Conservation (phyloP, 2,797 vertebrate species). For the Furcifer pardalis region DNA sequence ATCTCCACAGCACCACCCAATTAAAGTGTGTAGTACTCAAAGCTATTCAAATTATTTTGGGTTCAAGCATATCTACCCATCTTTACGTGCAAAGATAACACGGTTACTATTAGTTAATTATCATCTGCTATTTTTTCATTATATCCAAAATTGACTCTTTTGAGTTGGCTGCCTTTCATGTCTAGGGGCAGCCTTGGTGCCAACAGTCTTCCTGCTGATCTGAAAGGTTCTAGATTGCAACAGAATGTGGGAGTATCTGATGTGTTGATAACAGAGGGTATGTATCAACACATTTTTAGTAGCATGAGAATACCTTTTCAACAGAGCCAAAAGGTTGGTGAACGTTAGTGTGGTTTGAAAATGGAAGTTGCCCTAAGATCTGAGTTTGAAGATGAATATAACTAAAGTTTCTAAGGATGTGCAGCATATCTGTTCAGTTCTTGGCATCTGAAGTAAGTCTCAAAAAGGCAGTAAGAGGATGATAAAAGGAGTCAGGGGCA, state of each 20-base stretch:
- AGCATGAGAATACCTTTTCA: neutral
- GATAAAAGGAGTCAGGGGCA: neutral
- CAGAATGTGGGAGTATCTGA: neutral
- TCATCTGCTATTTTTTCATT: neutral
- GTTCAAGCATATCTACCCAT: neutral
- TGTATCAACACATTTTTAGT: neutral
- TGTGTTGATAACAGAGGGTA: neutral
- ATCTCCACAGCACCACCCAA: too few relatives aligned
- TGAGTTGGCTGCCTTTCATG: neutral
- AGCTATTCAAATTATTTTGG: neutral
- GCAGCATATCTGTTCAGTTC: neutral
- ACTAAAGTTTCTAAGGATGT: neutral
- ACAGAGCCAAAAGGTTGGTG: neutral
- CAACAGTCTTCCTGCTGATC: neutral
- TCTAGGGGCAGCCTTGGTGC: neutral
- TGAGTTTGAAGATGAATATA: neutral
- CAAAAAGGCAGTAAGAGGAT: neutral
- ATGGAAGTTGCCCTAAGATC: neutral
- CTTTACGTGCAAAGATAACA: neutral
- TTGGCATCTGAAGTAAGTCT: neutral
- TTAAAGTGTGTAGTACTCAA: neutral
- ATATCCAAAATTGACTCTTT: neutral
- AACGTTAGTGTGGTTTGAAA: neutral
- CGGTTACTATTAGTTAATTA: neutral
- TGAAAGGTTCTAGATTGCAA: neutral